Evolutionary conservation across 1,140 invertebrate genomes (phyloP).

Genomic region (Zaprionus camerounensis): DNA sequence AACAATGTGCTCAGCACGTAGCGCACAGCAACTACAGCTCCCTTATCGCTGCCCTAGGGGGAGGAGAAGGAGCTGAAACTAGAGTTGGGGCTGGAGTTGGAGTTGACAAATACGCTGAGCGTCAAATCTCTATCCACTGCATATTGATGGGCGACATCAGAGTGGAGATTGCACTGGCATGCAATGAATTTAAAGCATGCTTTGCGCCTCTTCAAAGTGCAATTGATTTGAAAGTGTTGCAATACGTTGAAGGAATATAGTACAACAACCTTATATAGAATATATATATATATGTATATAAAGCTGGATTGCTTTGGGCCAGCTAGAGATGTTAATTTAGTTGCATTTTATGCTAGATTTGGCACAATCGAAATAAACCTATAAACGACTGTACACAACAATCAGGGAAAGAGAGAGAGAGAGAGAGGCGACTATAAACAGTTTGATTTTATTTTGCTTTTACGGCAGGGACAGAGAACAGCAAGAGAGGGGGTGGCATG

Average conservation of each 20-base stretch:
- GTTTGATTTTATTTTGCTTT: conserved; percentile 66
- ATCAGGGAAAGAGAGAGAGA: conserved; percentile 24
- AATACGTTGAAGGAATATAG: conserved; percentile 11
- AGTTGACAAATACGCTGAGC: conserved; percentile 71
- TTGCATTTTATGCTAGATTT: conserved; percentile 57
- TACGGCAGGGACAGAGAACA: conserved; percentile 23
- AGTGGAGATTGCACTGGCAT: conserved; percentile 56
- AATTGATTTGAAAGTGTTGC: conserved; percentile 51
- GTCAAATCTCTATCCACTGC: conserved; percentile 45
- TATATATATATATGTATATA: background rate
- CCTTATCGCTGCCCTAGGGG: conserved; percentile 50
- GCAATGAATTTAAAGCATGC: conserved; percentile 67
- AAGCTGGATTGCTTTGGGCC: background rate
- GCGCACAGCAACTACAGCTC: background rate
- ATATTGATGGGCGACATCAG: conserved; percentile 72
- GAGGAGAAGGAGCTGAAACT: conserved; percentile 10
- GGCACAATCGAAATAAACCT: conserved; percentile 59
- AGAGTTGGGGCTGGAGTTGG: background rate
- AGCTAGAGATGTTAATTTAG: conserved; percentile 47
- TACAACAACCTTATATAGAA: background rate
- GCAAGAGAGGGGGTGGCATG: background rate
- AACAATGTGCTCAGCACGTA: conserved; percentile 54
- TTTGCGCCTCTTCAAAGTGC: conserved; percentile 44
- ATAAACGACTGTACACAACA: conserved; percentile 58
- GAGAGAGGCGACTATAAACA: conserved; percentile 48